A percentile compares a stretch with the other conserved stretches of the same genome.
Conservation (phyloP, 1,140 invertebrate genomes). For the Megalonaias nervosa region DNA sequence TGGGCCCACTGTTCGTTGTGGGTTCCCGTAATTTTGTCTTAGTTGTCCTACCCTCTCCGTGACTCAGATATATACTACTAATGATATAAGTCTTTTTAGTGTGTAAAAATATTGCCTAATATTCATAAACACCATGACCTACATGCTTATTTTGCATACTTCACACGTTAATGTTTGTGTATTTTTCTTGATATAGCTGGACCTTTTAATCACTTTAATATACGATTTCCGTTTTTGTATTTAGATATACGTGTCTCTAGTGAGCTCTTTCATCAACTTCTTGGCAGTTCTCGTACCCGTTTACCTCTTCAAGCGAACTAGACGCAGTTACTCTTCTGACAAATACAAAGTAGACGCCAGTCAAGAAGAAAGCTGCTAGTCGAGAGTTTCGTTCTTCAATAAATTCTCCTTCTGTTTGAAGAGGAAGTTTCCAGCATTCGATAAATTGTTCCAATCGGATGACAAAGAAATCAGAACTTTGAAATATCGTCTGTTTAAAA, state of each 20-base stretch:
- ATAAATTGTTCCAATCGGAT: slow-evolving; percentile 12
- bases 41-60: too few relatives aligned
- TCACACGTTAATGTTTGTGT: neutral
- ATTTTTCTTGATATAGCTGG: neutral
- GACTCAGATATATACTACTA: neutral
- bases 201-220: slow-evolving; percentile 21
- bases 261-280: slow-evolving; percentile 37
- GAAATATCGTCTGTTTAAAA: slow-evolving; percentile 36
- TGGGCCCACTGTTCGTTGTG: too few relatives aligned
- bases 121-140: neutral
- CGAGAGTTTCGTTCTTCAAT: slow-evolving; percentile 24
- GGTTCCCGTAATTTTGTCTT: too few relatives aligned
- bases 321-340: neutral
- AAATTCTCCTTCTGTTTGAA: neutral
- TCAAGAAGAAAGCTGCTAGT: slow-evolving; percentile 21
- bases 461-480: slow-evolving; percentile 28
- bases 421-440: slow-evolving; percentile 16
- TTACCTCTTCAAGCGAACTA: slow-evolving; percentile 44
- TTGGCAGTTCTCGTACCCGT: slow-evolving; percentile 41
- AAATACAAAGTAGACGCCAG: neutral
- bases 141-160: neutral
- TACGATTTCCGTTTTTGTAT: slow-evolving; percentile 8
- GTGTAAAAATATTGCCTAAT: too few relatives aligned
- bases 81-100: neutral
- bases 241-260: slow-evolving; percentile 38